These are phyloP conservation scores for Amphiprion ocellaris DNA, from an alignment of 2,113 vertebrate genomes.

Conservation along the genomic window DNA sequence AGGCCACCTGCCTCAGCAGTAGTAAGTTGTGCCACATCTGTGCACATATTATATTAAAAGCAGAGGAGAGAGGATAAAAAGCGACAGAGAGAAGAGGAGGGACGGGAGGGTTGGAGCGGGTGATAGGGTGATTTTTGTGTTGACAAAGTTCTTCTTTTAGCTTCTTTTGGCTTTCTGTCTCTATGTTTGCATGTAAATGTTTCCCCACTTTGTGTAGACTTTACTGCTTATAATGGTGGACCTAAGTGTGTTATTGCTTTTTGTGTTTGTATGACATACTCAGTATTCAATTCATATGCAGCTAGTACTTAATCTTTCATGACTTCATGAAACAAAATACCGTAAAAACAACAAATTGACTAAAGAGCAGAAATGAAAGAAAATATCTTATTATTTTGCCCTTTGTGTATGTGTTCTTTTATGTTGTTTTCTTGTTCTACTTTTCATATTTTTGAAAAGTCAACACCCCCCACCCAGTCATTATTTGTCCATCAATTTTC, in stretches of 20 bases:
- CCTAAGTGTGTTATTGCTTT: constrained; percentile 23
- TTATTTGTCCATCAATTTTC: constrained; percentile 27
- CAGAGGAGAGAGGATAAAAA: constrained; percentile 11
- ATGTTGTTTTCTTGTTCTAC: background rate
- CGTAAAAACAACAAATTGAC: background rate
- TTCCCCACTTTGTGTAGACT: constrained; percentile 29
- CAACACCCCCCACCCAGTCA: background rate
- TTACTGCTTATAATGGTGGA: constrained; percentile 19
- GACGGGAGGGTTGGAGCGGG: constrained; percentile 19
- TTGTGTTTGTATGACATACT: constrained; percentile 28
- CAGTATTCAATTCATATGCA: background rate
- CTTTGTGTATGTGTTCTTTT: background rate
- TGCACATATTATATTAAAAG: constrained; percentile 29
- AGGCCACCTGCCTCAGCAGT: constrained; percentile 42
- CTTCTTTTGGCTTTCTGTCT: constrained; percentile 19
- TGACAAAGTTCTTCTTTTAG: constrained; percentile 11
- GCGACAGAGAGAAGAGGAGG: constrained; percentile 17
- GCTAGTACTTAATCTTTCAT: background rate
- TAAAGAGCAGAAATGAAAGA: background rate
- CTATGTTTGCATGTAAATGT: constrained; percentile 70
- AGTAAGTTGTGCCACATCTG: constrained; percentile 13
- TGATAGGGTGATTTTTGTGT: constrained; percentile 36
- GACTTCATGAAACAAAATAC: background rate
- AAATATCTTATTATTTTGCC: constrained; percentile 5
- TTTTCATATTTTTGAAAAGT: constrained; percentile 25